Evolutionary conservation across 2,797 vertebrate species (phyloP).

Genomic region (Pseudochromis fuscus): DNA sequence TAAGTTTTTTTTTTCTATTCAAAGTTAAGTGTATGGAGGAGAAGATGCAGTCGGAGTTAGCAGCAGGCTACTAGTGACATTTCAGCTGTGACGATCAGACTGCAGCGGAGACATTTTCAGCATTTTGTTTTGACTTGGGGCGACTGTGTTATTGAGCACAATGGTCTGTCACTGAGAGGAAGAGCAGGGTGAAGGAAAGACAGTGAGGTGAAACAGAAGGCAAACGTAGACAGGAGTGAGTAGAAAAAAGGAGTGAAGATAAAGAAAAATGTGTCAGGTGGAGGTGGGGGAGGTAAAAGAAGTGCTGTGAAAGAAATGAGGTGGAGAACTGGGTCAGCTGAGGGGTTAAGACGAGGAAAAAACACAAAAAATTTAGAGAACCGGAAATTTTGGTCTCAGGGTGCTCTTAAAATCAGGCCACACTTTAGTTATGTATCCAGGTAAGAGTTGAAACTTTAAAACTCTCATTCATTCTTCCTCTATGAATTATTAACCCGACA

Average conservation of each 20-base stretch:
- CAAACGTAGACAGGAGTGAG: neutral
- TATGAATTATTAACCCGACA: conserved; percentile 63
- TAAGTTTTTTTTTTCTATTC: conserved; percentile 21
- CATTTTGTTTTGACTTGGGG: conserved; percentile 60
- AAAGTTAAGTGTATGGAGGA: conserved; percentile 12
- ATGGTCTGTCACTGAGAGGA: conserved; percentile 24
- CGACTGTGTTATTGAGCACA: conserved; percentile 19
- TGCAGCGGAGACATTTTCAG: conserved; percentile 31
- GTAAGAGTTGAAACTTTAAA: conserved; percentile 43
- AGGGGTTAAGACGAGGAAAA: conserved; percentile 12
- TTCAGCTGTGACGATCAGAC: conserved; percentile 52
- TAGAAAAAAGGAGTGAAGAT: conserved; percentile 4
- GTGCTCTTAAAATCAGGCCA: conserved; percentile 40
- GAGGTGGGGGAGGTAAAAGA: conserved; percentile 2
- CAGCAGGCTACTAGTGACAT: conserved; percentile 39
- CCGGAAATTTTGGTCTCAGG: conserved; percentile 7
- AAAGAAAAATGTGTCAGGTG: neutral
- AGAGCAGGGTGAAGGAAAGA: conserved; percentile 2
- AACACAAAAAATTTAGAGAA: neutral
- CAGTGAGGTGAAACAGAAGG: conserved; percentile 3
- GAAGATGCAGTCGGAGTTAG: conserved; percentile 21
- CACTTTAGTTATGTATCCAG: conserved; percentile 51
- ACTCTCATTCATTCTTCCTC: conserved; percentile 28
- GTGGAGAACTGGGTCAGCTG: conserved; percentile 6
- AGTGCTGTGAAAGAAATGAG: neutral